Evolutionary conservation across 2,888 invertebrate genomes (phyloP).

Genomic region (Dexiosoma caninum): DNA sequence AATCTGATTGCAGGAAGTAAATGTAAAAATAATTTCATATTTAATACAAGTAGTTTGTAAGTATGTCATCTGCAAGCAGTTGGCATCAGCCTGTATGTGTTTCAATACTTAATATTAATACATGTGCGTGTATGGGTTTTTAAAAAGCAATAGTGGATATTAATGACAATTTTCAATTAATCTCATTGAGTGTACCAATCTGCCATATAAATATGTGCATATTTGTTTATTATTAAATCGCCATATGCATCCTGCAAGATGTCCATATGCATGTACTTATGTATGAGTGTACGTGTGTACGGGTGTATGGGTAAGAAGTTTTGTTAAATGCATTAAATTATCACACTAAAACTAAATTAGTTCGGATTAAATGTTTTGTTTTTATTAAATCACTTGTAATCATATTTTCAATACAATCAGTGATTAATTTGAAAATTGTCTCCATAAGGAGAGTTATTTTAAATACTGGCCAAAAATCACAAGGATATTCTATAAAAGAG

Average conservation of each 20-base stretch:
- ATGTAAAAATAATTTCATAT: too few species aligned
- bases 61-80: background rate
- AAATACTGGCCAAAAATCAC: background rate
- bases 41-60: too few species aligned
- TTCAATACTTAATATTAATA: conserved; percentile 6
- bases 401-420: too few species aligned
- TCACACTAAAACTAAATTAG: background rate
- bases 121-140: background rate
- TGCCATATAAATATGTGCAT: background rate
- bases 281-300: too few species aligned
- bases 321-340: too few species aligned
- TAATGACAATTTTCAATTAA: conserved; percentile 61
- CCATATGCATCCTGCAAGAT: too few species aligned
- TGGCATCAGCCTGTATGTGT: conserved; percentile 11
- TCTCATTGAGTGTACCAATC: conserved; percentile 22
- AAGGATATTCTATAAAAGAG: too few species aligned
- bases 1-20: too few species aligned
- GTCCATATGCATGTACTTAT: too few species aligned
- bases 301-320: too few species aligned
- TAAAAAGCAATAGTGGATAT: conserved; percentile 4
- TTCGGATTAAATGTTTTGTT: background rate
- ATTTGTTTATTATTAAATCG: conserved; percentile 13
- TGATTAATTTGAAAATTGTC: too few species aligned
- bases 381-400: background rate
- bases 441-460: too few species aligned